Conservation (phyloP, 1,140 invertebrate genomes). For the Subanguina moxae region DNA sequence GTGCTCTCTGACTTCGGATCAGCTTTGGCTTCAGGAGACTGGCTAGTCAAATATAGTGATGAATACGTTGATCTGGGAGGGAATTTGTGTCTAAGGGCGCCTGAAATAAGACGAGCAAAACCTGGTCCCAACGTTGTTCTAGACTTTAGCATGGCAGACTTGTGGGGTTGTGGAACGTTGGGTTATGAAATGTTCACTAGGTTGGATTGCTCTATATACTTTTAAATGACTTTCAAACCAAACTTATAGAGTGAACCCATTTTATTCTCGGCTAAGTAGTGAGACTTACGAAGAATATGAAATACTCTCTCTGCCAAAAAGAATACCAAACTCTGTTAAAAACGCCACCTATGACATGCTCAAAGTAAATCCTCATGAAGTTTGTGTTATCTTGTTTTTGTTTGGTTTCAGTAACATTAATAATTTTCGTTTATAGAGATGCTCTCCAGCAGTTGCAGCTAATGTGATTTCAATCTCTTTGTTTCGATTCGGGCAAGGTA, state of each 20-base stretch:
- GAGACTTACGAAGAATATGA: slow-evolving; percentile 34
- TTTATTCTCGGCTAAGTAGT: slow-evolving; percentile 34
- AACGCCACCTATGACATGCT: slow-evolving; percentile 29
- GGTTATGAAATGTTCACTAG: slow-evolving; percentile 47
- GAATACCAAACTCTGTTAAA: slow-evolving; percentile 32
- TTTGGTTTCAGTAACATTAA: background rate
- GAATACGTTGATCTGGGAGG: slow-evolving; percentile 39
- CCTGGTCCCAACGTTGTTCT: slow-evolving; percentile 17
- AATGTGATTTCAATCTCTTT: slow-evolving; percentile 42
- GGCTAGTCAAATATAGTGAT: slow-evolving; percentile 25
- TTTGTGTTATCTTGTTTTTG: background rate
- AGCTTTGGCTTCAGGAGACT: slow-evolving; percentile 25
- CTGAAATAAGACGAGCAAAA: slow-evolving; percentile 32
- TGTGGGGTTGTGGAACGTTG: slow-evolving; percentile 34
- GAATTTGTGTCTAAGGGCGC: slow-evolving; percentile 38
- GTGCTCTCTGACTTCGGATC: slow-evolving; percentile 45
- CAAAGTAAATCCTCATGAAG: slow-evolving; percentile 29
- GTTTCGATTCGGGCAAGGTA: slow-evolving; percentile 37
- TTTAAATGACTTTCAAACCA: background rate
- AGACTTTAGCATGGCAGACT: slow-evolving; percentile 39
- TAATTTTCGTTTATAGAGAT: slow-evolving; percentile 7
- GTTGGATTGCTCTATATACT: slow-evolving; percentile 1
- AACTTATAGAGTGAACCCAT: slow-evolving; percentile 37
- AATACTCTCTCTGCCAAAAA: slow-evolving; percentile 27
- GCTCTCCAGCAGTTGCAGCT: slow-evolving; percentile 34